Evolutionary conservation across 2,797 vertebrate species (phyloP).

Genomic region (Mionectes olivaceus): DNA sequence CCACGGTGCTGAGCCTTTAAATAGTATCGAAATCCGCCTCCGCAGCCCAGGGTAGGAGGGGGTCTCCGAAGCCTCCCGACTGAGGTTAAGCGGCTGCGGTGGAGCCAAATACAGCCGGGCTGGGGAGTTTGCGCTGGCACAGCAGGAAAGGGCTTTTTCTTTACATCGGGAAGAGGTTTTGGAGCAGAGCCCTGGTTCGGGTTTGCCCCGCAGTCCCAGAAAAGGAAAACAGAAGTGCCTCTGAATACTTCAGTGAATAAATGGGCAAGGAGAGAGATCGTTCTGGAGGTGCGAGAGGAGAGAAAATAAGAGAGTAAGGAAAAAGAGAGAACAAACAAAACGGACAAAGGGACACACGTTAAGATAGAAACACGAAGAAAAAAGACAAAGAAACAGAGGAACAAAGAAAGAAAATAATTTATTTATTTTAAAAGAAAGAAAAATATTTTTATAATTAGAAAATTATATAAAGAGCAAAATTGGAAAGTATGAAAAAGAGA

Average conservation of each 20-base stretch:
- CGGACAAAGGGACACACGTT: fast-evolving
- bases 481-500: too few relatives aligned
- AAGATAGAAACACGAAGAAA: neutral
- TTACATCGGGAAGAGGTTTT: neutral
- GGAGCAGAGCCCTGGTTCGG: neutral
- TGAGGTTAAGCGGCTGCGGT: neutral
- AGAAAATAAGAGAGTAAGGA: neutral
- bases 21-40: neutral
- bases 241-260: neutral
- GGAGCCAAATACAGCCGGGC: neutral
- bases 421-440: too few relatives aligned
- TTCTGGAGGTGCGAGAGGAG: neutral
- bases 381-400: too few relatives aligned
- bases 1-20: neutral
- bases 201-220: neutral
- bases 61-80: neutral
- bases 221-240: neutral
- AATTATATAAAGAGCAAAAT: too few relatives aligned
- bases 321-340: neutral
- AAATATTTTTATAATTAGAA: too few relatives aligned
- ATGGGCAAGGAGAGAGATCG: neutral
- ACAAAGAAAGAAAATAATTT: too few relatives aligned
- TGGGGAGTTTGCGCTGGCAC: neutral
- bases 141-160: neutral
- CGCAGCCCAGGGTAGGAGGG: neutral